Evolutionary conservation across 2,113 vertebrate species (phyloP), one percentile per base, ranked within the genome.

Genomic region (Saguinus midas): DNA sequence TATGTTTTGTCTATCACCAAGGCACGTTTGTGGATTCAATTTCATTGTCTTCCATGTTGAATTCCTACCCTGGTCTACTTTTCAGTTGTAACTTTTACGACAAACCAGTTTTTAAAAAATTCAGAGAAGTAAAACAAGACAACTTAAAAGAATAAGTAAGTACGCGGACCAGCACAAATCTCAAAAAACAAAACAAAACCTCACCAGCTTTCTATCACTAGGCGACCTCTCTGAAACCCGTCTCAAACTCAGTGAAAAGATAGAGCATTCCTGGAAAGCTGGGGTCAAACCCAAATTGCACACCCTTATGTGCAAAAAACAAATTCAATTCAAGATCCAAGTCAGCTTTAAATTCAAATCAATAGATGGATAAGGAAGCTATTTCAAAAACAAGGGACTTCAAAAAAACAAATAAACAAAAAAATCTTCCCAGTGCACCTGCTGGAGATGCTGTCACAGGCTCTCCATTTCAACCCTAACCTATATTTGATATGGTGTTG

Each of bases 401-500:
- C 89, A n/a, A 45, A 48, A 76, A 87, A 95, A 25, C 95, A 90
- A 94, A 72, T 66, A 82, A 78, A 58, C 76, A 97, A 92, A 97
- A 94, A 97, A 93, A 45, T 91, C 96, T 98, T 99, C 98, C 98
- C 96, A 61, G 98, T 99, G 99, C 99, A 99, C 99, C 99, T 99
- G 99, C 99, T 99, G 99, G 99, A 99, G 99, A 99, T 98, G 98
- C 99, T 98, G 98, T 98, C 98, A 97, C 98, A 98, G 99, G 98
- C 99, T 98, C 99, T 98, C 97, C 98, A 97, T 99, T 99, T 99
- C 99, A 98, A 99, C 98, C 99, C 99, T 99, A 99, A 99, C 99
- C 99, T 99, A 98, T 99, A 99, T 99, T 99, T 99, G 99, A 99
- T 99, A 99, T 97, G 98, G 99, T 99, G 99, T 99, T 99, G 99